Evolutionary conservation across 2,113 vertebrate genomes (phyloP), one percentile per base, ranked within the genome.

Genomic region (Notarius lentiginosus): DNA sequence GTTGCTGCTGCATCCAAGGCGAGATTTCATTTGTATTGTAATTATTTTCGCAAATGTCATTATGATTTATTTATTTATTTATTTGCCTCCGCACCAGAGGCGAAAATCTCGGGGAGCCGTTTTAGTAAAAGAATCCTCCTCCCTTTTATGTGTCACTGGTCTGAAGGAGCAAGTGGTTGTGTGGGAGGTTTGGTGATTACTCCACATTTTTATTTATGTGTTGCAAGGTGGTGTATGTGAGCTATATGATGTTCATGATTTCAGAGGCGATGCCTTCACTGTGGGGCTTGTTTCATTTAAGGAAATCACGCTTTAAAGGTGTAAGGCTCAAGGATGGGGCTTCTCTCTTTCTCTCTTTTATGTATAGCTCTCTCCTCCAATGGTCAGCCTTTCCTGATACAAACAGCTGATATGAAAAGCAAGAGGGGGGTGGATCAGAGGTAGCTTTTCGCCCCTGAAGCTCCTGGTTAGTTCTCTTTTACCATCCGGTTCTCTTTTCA

Each of bases 221-320:
- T 93, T 83, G 87, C 90, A 92, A 90, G 92, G 91, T 65, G 91
- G 91, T 89, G 92, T 2, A 95, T 41, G 93, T 94, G 58, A 95
- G 41, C 4, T 41, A 41, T 41, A 41, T 41, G 41, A 94, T 95
- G 95, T 95, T 95, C 95, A 94, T 95, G 94, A 94, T 91, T 93
- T 94, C 92, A 91, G 92, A 94, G 92, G 93, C 93, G 92, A 93
- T 91, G 92, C 92, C 91, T 93, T 88, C 89, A 91, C 94, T 90
- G 89, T 93, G 61, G 91, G 90, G 94, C 90, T 94, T 93, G 94
- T 95, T 95, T 95, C 94, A 93, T 95, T 95, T 94, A 95, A 94
- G 92, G 94, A 95, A 95, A 93, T 94, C 91, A 89, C 90, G 5
- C 10, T 93, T 94, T 95, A 91, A 94, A 95, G 92, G 93, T 89